These are phyloP conservation scores for Nothobranchius kuhntae DNA, from an alignment of 2,113 vertebrate genomes.

Conservation along the genomic window DNA sequence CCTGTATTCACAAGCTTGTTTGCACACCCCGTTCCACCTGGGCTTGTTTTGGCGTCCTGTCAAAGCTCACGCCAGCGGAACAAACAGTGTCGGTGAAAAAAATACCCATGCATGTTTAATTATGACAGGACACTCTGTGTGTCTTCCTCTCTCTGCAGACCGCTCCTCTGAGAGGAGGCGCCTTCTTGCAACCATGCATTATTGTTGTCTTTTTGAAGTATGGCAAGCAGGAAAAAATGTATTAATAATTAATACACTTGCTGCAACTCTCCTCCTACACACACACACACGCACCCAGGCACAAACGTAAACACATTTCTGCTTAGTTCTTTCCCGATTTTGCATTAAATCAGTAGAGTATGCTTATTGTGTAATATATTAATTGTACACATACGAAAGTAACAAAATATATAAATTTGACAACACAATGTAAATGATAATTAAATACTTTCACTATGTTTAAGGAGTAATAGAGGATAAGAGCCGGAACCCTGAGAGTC, in stretches of 20 bases:
- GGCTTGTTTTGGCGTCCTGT: slow-evolving; percentile 95
- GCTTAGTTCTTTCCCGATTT: slow-evolving; percentile 73
- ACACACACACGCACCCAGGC: slow-evolving; percentile 13
- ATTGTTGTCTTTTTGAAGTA: slow-evolving; percentile 91
- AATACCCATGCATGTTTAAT: slow-evolving; percentile 97
- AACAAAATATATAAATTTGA: no score
- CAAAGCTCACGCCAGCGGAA: slow-evolving; percentile 93
- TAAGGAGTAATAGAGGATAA: no score
- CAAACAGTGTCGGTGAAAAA: slow-evolving; percentile 85
- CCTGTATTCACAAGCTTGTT: slow-evolving; percentile 92
- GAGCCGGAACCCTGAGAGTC: no score
- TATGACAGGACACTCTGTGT: slow-evolving; percentile 83
- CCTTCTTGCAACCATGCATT: slow-evolving; percentile 86
- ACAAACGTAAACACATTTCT: slow-evolving; percentile 27
- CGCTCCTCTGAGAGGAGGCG: slow-evolving; percentile 85
- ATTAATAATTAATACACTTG: slow-evolving; percentile 93
- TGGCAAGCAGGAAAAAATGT: slow-evolving; percentile 72
- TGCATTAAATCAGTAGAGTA: slow-evolving; percentile 34
- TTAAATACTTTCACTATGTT: no score
- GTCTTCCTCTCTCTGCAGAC: slow-evolving; percentile 72
- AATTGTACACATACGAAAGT: no score
- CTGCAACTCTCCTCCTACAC: slow-evolving; percentile 21
- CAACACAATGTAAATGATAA: no score
- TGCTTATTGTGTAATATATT: no score
- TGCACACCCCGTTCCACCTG: slow-evolving; percentile 93